Conservation (phyloP, 2,888 invertebrate genomes). For the Caenorhabditis angaria region DNA sequence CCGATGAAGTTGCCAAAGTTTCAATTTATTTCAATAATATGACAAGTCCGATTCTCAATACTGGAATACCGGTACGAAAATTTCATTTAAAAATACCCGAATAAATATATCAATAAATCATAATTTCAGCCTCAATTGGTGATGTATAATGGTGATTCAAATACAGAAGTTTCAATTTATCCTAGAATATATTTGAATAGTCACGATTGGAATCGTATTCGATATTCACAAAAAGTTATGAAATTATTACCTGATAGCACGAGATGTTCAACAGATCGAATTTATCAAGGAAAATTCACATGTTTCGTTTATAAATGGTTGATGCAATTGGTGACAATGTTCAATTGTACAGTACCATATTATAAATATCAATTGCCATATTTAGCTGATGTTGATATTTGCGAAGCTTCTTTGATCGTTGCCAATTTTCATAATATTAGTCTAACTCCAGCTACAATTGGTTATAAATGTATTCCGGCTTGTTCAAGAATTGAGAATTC, state of each 20-base stretch:
- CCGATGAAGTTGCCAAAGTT: conserved; percentile 51
- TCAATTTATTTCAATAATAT: conserved; percentile 48
- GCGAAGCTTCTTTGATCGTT: conserved; percentile 39
- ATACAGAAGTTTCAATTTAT: conserved; percentile 38
- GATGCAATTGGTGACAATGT: conserved; percentile 37
- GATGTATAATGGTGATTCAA: conserved; percentile 46
- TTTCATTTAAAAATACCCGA: background rate
- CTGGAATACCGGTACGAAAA: conserved; percentile 18
- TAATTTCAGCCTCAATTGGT: conserved; percentile 44
- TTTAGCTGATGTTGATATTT: conserved; percentile 34
- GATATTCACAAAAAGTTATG: conserved; percentile 37
- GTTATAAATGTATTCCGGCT: conserved; percentile 43
- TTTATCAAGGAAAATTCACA: conserved; percentile 46
- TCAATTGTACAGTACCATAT: conserved; percentile 51
- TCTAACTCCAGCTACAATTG: conserved; percentile 33
- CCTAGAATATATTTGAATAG: conserved; percentile 51
- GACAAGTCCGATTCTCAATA: conserved; percentile 39
- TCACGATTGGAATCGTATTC: conserved; percentile 49
- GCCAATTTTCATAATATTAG: conserved; percentile 41
- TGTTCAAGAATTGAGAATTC: conserved; percentile 44
- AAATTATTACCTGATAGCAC: conserved; percentile 21
- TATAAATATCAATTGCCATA: conserved; percentile 35
- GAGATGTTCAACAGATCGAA: conserved; percentile 27
- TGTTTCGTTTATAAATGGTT: conserved; percentile 54
- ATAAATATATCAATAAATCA: background rate